phyloP scores from a whole-genome alignment of 2,888 invertebrate species.

The Perithous albicinctus region DNA sequence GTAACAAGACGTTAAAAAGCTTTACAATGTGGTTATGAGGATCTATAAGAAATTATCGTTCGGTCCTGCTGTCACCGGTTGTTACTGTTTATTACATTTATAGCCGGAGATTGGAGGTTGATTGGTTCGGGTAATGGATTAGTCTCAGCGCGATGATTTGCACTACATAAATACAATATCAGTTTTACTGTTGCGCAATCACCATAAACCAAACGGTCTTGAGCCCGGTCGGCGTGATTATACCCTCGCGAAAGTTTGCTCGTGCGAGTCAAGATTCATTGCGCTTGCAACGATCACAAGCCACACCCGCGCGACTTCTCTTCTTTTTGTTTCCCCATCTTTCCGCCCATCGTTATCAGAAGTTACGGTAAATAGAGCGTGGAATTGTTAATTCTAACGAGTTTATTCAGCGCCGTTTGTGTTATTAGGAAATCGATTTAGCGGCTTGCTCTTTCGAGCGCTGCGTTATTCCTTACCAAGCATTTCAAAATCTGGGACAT shows the following conservation, averaged over 20 bases:
- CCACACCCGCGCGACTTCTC: slow-evolving; percentile 41
- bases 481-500: slow-evolving; percentile 36
- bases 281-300: slow-evolving; percentile 7
- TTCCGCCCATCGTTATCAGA: slow-evolving; percentile 45
- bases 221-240: slow-evolving; percentile 6
- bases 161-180: slow-evolving; percentile 74
- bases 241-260: slow-evolving; percentile 28
- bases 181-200: slow-evolving; percentile 73
- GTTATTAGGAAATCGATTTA: slow-evolving; percentile 55
- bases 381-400: slow-evolving; percentile 60
- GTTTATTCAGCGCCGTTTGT: slow-evolving; percentile 23
- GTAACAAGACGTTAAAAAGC: slow-evolving; percentile 62
- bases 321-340: too few relatives aligned
- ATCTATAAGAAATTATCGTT: slow-evolving; percentile 55
- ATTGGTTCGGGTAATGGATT: slow-evolving; percentile 73
- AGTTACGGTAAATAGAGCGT: slow-evolving; percentile 43
- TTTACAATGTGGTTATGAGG: slow-evolving; percentile 72
- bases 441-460: slow-evolving; percentile 5
- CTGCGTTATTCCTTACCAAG: neutral
- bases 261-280: slow-evolving; percentile 50
- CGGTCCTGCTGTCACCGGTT: slow-evolving; percentile 14
- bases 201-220: slow-evolving; percentile 68
- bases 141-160: slow-evolving; percentile 73
- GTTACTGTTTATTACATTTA: slow-evolving; percentile 71
- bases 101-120: slow-evolving; percentile 66